These are phyloP conservation scores for Forbesichthys agassizii DNA, from an alignment of 2,113 vertebrate genomes.

Conservation along the genomic window DNA sequence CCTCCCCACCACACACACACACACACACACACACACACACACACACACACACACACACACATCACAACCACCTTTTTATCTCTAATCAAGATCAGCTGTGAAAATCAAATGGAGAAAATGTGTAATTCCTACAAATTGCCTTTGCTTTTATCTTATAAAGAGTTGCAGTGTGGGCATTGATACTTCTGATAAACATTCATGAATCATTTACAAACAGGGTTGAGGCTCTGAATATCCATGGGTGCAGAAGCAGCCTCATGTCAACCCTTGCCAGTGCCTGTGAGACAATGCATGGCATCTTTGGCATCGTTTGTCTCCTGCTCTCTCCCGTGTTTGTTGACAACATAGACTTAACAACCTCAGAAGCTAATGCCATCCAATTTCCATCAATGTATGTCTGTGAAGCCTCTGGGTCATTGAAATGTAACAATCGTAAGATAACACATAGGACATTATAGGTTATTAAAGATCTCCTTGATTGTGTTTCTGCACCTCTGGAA, in stretches of 20 bases:
- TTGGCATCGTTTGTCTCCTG: constrained; percentile 60
- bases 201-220: constrained; percentile 16
- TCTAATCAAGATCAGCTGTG: constrained; percentile 33
- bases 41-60: neutral
- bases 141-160: constrained; percentile 12
- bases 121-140: constrained; percentile 6
- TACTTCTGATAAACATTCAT: constrained; percentile 6
- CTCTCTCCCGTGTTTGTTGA: constrained; percentile 52
- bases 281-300: constrained; percentile 44
- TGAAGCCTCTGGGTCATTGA: constrained; percentile 52
- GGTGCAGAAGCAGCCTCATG: constrained; percentile 2
- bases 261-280: constrained; percentile 10
- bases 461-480: too few relatives aligned
- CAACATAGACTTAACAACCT: constrained; percentile 71
- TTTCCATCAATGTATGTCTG: constrained; percentile 60
- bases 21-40: too few relatives aligned
- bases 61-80: constrained; percentile 6
- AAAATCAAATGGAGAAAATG: constrained; percentile 5
- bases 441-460: too few relatives aligned
- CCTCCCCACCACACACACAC: neutral
- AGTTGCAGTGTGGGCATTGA: neutral
- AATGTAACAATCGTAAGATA: too few relatives aligned
- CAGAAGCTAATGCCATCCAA: constrained; percentile 48
- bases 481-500: too few relatives aligned
- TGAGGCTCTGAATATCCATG: neutral